Evolutionary conservation across 30 jellyfish, hydroid and myxozoan species (phyloP), one percentile per base, ranked within the genome.

Genomic region (Rhopilema esculentum): DNA sequence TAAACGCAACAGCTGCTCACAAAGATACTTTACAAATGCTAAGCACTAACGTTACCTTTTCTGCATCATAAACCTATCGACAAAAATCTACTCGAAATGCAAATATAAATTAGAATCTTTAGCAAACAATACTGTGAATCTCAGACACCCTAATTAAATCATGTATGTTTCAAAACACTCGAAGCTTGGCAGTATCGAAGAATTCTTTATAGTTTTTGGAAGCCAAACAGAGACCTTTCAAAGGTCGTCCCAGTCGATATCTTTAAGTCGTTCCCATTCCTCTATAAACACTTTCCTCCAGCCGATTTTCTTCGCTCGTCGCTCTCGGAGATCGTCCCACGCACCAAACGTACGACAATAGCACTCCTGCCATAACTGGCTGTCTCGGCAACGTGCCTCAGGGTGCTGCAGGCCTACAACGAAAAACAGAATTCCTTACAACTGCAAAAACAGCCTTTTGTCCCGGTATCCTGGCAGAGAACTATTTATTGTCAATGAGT

Each of bases 191-290:
- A 1, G 6, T 21, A 40, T 2, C 6, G 9, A 40, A 12, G 57
- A 2, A 40, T 40, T 40, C 57, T 40, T 6, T 12, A 40, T 40
- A 40, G 57, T 40, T 40, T 12, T 40, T 12, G 12, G 57, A 40
- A 40, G 57, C 57, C 57, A 40, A 40, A 40, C 57, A 40, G n/a
- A n/a, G n/a, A 6, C 57, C 57, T 2, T 40, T 57, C 51, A 90
- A n/a, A 90, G 49, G 57, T 85, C 89, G 69, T 90, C 97, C 97
- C 97, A 90, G 79, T 90, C 94, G 57, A 90, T 90, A 33, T 74
- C 51, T 29, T 75, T 73, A 75, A 28, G 50, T 69, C 91, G 77
- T 31, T 77, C 72, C 88, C 91, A 71, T 66, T 90, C 97, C 83
- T 90, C 94, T 1, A 73, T 70, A 77, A 81, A 90, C 24, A 77